phyloP scores from a whole-genome alignment of 2,888 invertebrate species.

The Tetragnatha montana region DNA sequence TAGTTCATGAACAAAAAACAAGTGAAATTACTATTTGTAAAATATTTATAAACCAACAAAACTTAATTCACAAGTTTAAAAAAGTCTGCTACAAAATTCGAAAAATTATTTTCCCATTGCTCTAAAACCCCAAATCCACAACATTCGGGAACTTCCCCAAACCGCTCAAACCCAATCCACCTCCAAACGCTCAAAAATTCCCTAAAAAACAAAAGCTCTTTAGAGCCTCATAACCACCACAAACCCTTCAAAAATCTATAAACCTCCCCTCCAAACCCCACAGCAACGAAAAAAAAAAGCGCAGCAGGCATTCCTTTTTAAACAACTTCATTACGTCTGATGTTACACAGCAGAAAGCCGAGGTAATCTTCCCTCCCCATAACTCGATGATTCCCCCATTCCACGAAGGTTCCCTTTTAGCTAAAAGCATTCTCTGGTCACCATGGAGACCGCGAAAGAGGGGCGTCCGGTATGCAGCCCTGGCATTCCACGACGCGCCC shows the following conservation, averaged over 20 bases:
- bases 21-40: no score
- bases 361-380: neutral
- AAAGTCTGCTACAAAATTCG: no score
- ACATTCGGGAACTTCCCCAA: neutral
- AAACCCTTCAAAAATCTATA: slow-evolving; percentile 22
- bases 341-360: slow-evolving; percentile 15
- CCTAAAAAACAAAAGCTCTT: no score
- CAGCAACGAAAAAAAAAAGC: slow-evolving; percentile 1
- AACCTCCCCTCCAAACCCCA: neutral
- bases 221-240: neutral
- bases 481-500: slow-evolving; percentile 25
- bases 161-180: no score
- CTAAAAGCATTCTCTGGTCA: slow-evolving; percentile 29
- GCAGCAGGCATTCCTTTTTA: slow-evolving; percentile 22
- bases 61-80: no score
- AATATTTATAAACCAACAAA: no score
- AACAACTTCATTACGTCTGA: slow-evolving; percentile 28
- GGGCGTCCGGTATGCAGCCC: slow-evolving; percentile 31
- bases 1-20: no score
- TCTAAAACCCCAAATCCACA: neutral
- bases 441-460: slow-evolving; percentile 25
- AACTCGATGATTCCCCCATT: slow-evolving; percentile 27
- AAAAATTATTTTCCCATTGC: neutral
- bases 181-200: no score
- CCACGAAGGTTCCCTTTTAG: slow-evolving; percentile 4